These are phyloP conservation scores for Nemotelus nigrinus DNA, from an alignment of 2,888 invertebrate species.

Conservation along the genomic window DNA sequence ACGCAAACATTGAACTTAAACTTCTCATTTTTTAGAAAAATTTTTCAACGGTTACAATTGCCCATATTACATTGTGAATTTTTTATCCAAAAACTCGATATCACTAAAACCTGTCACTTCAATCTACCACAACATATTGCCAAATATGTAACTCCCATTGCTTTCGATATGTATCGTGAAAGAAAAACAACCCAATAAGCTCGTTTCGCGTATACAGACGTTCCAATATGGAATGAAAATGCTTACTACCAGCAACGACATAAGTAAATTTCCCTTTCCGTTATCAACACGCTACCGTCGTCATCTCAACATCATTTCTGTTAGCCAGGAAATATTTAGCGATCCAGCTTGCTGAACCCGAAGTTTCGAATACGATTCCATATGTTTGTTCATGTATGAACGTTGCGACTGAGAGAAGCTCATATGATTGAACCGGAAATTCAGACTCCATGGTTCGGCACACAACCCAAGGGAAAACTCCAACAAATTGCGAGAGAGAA, in stretches of 20 bases:
- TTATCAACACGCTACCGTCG: background rate
- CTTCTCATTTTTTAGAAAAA: too few species aligned
- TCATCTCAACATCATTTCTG: background rate
- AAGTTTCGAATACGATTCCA: too few species aligned
- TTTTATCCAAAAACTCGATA: constrained; percentile 3
- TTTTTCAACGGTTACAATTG: background rate
- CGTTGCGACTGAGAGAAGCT: too few species aligned
- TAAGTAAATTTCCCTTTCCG: constrained; percentile 6
- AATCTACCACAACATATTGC: background rate
- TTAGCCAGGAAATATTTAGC: too few species aligned
- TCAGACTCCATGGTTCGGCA: too few species aligned
- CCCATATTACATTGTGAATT: background rate
- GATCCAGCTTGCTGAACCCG: too few species aligned
- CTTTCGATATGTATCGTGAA: background rate
- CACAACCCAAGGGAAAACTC: too few species aligned
- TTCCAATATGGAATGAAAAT: background rate
- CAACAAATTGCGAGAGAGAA: background rate
- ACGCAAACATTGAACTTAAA: too few species aligned
- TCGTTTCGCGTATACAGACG: background rate
- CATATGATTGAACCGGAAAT: too few species aligned
- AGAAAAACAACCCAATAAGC: background rate
- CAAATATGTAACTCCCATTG: background rate
- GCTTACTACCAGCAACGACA: background rate
- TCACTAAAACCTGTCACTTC: background rate
- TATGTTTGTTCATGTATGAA: too few species aligned